A percentile compares a stretch with the other conserved stretches of the same genome.
These are phyloP conservation scores for Toxotes jaculatrix DNA, from an alignment of 2,113 vertebrate genomes.

Conservation along the genomic window DNA sequence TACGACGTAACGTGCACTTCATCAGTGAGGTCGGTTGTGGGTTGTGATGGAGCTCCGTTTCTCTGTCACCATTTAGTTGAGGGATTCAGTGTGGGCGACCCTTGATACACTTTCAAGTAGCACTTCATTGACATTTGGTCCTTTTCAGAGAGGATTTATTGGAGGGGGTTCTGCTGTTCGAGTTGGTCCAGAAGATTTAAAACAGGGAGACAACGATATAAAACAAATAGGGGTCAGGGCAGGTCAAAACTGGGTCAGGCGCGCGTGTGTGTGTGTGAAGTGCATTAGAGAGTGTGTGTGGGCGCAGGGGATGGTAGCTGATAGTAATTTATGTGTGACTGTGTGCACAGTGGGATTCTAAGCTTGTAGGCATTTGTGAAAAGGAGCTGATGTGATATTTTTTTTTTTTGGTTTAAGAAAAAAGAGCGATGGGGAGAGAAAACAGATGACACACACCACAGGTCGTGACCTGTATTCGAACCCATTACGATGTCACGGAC, in stretches of 20 bases:
- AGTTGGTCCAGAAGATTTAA: conserved; percentile 50
- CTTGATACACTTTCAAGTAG: conserved; percentile 49
- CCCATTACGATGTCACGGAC: neutral
- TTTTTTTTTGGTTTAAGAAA: neutral
- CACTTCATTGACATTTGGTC: conserved; percentile 60
- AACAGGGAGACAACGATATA: conserved; percentile 21
- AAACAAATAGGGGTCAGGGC: conserved; percentile 63
- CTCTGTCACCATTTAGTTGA: conserved; percentile 61
- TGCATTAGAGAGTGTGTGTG: conserved; percentile 43
- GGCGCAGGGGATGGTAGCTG: neutral
- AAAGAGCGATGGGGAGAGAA: neutral
- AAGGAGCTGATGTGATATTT: conserved; percentile 21
- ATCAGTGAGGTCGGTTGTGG: conserved; percentile 46
- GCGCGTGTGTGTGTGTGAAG: conserved; percentile 19
- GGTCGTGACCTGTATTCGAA: conserved; percentile 29
- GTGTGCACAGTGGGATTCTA: neutral
- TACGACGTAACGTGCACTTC: neutral
- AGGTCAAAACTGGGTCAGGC: conserved; percentile 44
- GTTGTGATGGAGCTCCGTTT: conserved; percentile 47
- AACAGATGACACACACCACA: neutral
- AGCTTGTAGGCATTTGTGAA: neutral
- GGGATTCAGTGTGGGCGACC: conserved; percentile 54
- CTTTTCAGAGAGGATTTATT: conserved; percentile 57
- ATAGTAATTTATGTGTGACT: conserved; percentile 14
- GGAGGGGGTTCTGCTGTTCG: neutral